A percentile compares a stretch with the other conserved stretches of the same genome.
These are phyloP conservation scores for Ptilorrhoa leucosticta DNA, from an alignment of 2,113 vertebrate species.

Conservation along the genomic window DNA sequence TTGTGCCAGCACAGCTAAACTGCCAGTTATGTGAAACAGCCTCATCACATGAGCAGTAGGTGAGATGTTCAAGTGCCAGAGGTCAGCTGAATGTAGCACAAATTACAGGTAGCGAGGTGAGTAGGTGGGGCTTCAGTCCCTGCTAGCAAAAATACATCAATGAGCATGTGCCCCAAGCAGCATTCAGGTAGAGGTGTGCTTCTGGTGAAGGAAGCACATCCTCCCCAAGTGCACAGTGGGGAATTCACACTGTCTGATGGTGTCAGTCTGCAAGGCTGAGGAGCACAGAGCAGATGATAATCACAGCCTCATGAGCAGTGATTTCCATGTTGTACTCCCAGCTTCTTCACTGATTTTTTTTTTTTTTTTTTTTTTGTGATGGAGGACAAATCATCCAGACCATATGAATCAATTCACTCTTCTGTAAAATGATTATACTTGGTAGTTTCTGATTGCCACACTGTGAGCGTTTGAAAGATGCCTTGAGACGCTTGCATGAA, in stretches of 20 bases:
- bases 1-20: not conserved
- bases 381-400: not conserved
- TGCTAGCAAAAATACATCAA: not conserved
- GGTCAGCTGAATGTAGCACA: not conserved
- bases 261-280: not conserved
- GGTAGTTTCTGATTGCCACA: not conserved
- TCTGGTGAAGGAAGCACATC: not conserved
- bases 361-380: not conserved
- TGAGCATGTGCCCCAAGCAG: not conserved
- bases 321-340: not conserved
- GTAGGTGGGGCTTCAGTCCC: not conserved
- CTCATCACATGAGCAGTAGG: not conserved
- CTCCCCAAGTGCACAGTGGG: fast-evolving
- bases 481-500: not conserved
- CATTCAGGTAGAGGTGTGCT: not conserved
- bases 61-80: not conserved
- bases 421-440: not conserved
- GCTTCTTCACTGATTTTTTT: not conserved
- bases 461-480: not conserved
- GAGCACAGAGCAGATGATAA: not conserved
- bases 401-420: not conserved
- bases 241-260: not conserved
- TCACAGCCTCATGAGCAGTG: not conserved
- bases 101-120: not conserved
- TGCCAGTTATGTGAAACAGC: not conserved